Evolutionary conservation across 1,140 invertebrate species (phyloP), one percentile per base, ranked within the genome.

Genomic region (Helicoverpa armigera): DNA sequence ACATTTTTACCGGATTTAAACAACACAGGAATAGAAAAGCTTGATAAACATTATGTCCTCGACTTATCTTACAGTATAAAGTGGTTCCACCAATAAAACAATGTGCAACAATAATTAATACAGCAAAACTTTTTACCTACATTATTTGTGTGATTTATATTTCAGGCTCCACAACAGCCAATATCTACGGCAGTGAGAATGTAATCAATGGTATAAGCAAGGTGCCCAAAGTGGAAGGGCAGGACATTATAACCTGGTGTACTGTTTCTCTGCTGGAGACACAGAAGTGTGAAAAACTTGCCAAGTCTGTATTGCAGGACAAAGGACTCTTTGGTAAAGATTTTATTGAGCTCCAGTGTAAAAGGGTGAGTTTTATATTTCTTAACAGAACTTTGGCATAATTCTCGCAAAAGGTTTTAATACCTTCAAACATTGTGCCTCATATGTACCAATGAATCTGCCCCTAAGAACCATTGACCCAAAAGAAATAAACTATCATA

Each of bases 251-350:
- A 53, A 91, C 94, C 67, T 98, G 98, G 98, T 98, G 98, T 91
- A 98, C 98, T 1, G 96, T 97, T 13, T 97, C 96, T 56, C 82
- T 92, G 16, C 93, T 95, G 16, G 98, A 98, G 89, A 96, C 97
- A 81, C 95, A 95, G 61, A 98, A 98, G 95, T 98, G 98, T 90
- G 90, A 95, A 63, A 97, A 97, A 82, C 96, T 98, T 76, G 95
- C 97, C 0, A 95, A 93, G 72, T 96, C 97, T 4, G 94, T 97
- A 2, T 94, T 96, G 75, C 94, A 96, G 78, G 97, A 98, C 88
- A 96, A 95, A 77, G 94, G 95, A 1, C 85, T 95, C 10, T 97
- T 98, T 88, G 96, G 95, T n/a, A 91, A 94, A 56, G 94, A 96
- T 72, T 96, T 96, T 74, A 93, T 97, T 77, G 95, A 96, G 77